phyloP scores from a whole-genome alignment of 1,140 invertebrate genomes.

The Paraescarpia echinospica region DNA sequence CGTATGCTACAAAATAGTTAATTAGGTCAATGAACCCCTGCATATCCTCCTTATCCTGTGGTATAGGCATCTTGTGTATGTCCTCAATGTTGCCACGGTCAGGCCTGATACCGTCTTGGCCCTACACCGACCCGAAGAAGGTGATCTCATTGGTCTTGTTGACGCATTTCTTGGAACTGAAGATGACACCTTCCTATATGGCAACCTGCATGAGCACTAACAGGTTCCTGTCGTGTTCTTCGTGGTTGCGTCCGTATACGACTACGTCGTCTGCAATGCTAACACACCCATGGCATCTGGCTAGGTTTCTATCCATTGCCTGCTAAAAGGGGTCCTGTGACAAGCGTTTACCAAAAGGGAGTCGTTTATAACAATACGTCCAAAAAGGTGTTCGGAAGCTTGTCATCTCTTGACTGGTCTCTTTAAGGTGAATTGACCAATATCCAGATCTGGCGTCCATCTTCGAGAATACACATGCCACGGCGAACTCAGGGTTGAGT shows the following conservation, averaged over 20 bases:
- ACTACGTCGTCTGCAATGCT: slow-evolving; percentile 49
- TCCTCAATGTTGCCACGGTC: neutral
- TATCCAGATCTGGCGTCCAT: slow-evolving; percentile 36
- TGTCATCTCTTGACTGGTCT: slow-evolving; percentile 32
- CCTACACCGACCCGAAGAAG: slow-evolving; percentile 1
- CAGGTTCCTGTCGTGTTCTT: neutral
- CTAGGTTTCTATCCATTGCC: neutral
- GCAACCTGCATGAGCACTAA: neutral
- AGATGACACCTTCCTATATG: neutral
- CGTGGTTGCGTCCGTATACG: slow-evolving; percentile 8
- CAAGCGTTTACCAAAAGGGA: slow-evolving; percentile 33
- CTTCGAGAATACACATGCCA: slow-evolving; percentile 38
- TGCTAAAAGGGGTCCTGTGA: slow-evolving; percentile 30
- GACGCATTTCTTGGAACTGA: neutral
- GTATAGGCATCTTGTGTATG: neutral
- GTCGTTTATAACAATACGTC: slow-evolving; percentile 13
- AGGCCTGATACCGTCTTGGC: neutral
- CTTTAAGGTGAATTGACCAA: slow-evolving; percentile 35
- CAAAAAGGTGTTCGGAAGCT: neutral
- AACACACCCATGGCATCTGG: slow-evolving; percentile 30
- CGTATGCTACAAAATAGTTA: neutral
- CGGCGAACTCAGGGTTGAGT: too few species aligned
- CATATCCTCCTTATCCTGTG: neutral
- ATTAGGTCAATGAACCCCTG: neutral
- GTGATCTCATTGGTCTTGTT: neutral